These are phyloP conservation scores for Ciconia nigra DNA, from an alignment of 2,797 vertebrate genomes.

Conservation along the genomic window DNA sequence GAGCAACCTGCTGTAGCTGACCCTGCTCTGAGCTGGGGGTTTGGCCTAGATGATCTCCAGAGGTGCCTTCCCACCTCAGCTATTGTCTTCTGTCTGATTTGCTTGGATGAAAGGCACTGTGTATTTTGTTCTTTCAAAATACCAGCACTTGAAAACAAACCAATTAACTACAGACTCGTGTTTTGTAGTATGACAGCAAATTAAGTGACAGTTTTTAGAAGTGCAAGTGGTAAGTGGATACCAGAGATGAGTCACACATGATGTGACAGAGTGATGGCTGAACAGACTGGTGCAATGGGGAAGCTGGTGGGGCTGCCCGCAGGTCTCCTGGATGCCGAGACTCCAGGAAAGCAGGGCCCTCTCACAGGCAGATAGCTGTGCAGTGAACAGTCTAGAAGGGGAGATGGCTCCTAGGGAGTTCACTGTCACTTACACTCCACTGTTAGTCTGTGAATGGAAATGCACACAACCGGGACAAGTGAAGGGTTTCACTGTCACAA, in stretches of 20 bases:
- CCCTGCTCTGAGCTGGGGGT: not conserved
- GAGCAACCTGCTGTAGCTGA: not conserved
- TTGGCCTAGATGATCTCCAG: not conserved
- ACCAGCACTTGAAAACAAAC: not conserved
- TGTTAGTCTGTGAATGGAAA: not conserved
- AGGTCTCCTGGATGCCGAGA: not conserved
- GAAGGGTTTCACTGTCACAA: not conserved
- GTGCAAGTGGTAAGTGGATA: not conserved
- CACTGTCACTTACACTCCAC: not conserved
- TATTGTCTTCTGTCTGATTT: not conserved
- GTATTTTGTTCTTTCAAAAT: not conserved
- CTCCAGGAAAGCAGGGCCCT: not conserved
- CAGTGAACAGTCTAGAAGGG: not conserved
- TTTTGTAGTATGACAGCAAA: not conserved
- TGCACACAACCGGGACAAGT: not conserved
- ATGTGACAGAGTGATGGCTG: not conserved
- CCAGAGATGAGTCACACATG: not conserved
- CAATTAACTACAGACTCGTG: accelerated
- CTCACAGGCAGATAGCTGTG: not conserved
- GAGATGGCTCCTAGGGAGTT: not conserved
- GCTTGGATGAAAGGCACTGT: not conserved
- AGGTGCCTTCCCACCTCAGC: not conserved
- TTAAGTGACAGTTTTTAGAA: not conserved
- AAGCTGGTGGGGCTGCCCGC: not conserved
- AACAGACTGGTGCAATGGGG: not conserved